Base-by-base conservation (phyloP, 2,888 invertebrate species). In the Fragum whitleyi region DNA sequence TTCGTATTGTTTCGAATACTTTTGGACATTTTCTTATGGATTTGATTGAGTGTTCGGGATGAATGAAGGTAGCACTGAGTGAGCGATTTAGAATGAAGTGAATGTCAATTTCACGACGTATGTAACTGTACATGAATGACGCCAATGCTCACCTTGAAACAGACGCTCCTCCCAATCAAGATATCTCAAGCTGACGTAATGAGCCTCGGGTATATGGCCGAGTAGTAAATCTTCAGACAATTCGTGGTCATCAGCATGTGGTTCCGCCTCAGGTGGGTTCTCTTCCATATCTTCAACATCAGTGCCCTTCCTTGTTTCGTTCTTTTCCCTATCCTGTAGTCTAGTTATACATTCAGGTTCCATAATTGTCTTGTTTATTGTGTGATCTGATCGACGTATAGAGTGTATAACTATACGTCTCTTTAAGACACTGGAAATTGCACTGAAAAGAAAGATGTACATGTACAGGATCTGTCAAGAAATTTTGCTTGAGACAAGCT, bases 121-220 rank as follows among this genome's bases (percentile, higher is more conserved):
- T n/a, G n/a, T n/a, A n/a, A n/a, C n/a, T n/a, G n/a, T n/a, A n/a
- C n/a, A n/a, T n/a, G n/a, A n/a, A n/a, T n/a, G n/a, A n/a, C n/a
- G n/a, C 32, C 32, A 3, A 36, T 5, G 28, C 69, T 55, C 71
- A 84, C 84, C 47, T 72, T 57, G 23, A 47, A 59, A 36, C 0
- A 84, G 57, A 9, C 42, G 47, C 2, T 81, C 62, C 14, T 74
- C 59, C 84, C 81, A 84, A 53, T 78, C 74, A 3, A 23, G 7
- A 32, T 61, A 77, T 72, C 84, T 61, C 14, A 84, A 59, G 29
- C 84, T 84, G 59, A 84, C 81, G 32, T 84, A 84, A 57, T 84
- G 84, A 7, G 74, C 55, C 61, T 81, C 74, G 6, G 76, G 76
- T 14, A 84, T 55, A 42, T 81, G 84, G 3, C 84, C 84, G 9